Evolutionary conservation across 2,888 invertebrate genomes (phyloP), one percentile per base, ranked within the genome.

Genomic region (Sialis lutaria): DNA sequence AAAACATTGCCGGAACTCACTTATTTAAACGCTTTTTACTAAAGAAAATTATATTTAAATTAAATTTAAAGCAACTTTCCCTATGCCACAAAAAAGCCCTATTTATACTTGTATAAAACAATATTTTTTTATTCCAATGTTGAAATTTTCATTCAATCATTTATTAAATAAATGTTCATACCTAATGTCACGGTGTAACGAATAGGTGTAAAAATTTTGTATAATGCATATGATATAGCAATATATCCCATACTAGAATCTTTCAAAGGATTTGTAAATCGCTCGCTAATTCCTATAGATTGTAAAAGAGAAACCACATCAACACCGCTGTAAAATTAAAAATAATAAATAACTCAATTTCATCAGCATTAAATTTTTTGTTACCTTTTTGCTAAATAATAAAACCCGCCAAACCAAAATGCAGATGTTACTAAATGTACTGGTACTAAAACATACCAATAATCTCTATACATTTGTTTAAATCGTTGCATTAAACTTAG

Each of bases 361-460:
- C 4, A 2, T 22, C 22, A 4, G n/a, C n/a, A 48, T 48, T 45
- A 6, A 9, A 9, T 40, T 33, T 32, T 12, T 47, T 50, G 55
- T 65, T 70, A 93, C 93, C 88, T 87, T 64, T 79, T 77, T 7
- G 89, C 85, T 55, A 82, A 66, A 60, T 85, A 82, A 67, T 92
- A 97, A 65, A 93, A 91, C 13, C 79, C 69, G 10, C 82, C 85
- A 63, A 86, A 80, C 96, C 96, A 98, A 48, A 82, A 71, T 33
- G 77, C 68, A 2, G 95, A 97, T 7, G 93, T 93, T 12, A 79
- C 75, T 44, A 86, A 60, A 67, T 98, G 97, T 3, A 98, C 96
- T 5, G 92, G 96, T 48, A 97, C 70, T 48, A 95, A 68, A 47
- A 97, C 86, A 67, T 97, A 93, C 89, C 97, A 97, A 67, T 97